Base-by-base conservation (phyloP, 2,113 vertebrate genomes). In the Pelvicachromis taeniatus region DNA sequence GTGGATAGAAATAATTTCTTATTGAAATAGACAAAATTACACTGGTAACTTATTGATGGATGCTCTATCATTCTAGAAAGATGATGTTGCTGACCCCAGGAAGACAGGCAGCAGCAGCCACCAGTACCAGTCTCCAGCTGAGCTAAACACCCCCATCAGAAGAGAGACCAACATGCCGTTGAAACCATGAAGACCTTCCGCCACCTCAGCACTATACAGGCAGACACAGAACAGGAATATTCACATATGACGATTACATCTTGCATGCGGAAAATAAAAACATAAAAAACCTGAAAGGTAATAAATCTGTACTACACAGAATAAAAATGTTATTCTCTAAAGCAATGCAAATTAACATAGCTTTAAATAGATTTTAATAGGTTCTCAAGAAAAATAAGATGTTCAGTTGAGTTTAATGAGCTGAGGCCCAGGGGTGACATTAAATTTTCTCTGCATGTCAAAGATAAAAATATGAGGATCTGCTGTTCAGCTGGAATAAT, bases 131-230 rank as follows among this genome's bases (percentile, higher is more conserved):
- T 96, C 93, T 53, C 95, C 95, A 26, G 93, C 92, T 11, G 93
- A 94, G 81, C 93, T 96, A 79, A 92, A 96, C 68, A 87, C 90
- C 23, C 94, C 95, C 54, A 96, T 96, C 85, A 96, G 92, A 83
- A 97, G 89, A 58, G 95, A 91, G 88, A 96, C 95, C 89, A 96
- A 75, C 95, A 96, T 95, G 42, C 95, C 95, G 2, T 96, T 97
- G 87, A 91, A 95, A 8, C 95, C 95, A 75, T 96, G 92, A 21
- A 91, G 84, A n/a, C 96, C 96, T 61, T 55, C 88, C 3, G 86
- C 87, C 29, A 96, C 85, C 50, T 95, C 95, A 14, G 65, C 88
- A 35, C 96, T 96, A 23, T 29, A 85, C 31, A 88, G 16, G 90
- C 19, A 56, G 3, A 85, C 29, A 77, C 38, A 79, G 6, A 65